Evolutionary conservation across 2,888 invertebrate species (phyloP).

Genomic region (Chymomyza amoena): DNA sequence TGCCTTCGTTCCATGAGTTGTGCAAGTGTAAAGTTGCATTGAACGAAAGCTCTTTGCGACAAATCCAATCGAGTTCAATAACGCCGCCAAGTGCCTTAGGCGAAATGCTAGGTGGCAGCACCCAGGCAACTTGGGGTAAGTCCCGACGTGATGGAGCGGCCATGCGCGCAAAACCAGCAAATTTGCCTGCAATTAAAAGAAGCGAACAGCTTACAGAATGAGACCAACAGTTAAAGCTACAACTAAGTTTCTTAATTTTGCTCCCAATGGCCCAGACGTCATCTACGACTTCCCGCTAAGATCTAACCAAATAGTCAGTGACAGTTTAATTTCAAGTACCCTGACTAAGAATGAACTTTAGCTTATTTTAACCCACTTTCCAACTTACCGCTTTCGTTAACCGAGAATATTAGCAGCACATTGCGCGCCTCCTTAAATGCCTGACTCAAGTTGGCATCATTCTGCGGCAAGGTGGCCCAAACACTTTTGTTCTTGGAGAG

Average conservation of each 20-base stretch:
- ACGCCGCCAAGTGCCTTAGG: conserved; percentile 96
- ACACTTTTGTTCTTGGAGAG: conserved; percentile 96
- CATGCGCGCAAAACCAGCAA: conserved; percentile 95
- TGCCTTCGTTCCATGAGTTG: conserved; percentile 99
- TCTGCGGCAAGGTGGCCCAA: conserved; percentile 98
- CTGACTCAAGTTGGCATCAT: conserved; percentile 96
- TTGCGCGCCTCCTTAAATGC: conserved; percentile 95
- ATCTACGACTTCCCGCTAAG: no score
- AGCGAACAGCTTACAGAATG: no score
- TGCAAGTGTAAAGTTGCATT: conserved; percentile 94
- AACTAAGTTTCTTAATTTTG: no score
- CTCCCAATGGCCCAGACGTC: no score
- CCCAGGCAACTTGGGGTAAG: conserved; percentile 95
- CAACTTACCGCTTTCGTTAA: conserved; percentile 91
- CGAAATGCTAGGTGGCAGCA: conserved; percentile 94
- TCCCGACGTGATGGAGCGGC: conserved; percentile 93
- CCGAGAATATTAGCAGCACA: conserved; percentile 96
- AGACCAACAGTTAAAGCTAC: no score
- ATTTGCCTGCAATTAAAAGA: conserved; percentile 81
- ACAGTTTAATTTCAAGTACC: background rate
- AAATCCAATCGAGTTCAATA: conserved; percentile 98
- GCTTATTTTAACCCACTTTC: background rate
- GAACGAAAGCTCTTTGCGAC: conserved; percentile 95
- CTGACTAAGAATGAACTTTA: no score
- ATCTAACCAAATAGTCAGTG: no score